Conservation (phyloP, 2,113 vertebrate species). For the Odontesthes bonariensis region DNA sequence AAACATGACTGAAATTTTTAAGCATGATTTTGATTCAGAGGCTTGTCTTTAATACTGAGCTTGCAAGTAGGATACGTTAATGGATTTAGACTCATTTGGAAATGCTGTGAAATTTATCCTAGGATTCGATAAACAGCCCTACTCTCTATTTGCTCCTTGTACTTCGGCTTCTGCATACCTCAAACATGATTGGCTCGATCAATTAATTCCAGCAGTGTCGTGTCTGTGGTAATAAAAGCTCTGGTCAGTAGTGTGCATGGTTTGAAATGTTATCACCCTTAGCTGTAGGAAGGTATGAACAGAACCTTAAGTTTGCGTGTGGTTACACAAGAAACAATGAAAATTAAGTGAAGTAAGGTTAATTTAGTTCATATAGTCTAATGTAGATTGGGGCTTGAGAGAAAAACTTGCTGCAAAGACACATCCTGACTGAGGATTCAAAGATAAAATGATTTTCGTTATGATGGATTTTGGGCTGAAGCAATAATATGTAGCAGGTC, state of each 20-base stretch:
- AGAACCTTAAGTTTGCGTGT: background rate
- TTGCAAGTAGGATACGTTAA: background rate
- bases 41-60: background rate
- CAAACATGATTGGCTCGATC: slow-evolving; percentile 30
- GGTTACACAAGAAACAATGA: background rate
- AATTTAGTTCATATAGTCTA: too few relatives aligned
- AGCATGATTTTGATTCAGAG: background rate
- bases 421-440: too few relatives aligned
- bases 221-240: slow-evolving; percentile 47
- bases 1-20: background rate
- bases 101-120: background rate
- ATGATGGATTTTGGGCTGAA: too few relatives aligned
- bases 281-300: slow-evolving; percentile 8
- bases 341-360: too few relatives aligned
- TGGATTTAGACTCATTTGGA: background rate
- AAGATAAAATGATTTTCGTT: too few relatives aligned
- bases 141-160: background rate
- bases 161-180: background rate
- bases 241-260: slow-evolving; percentile 38
- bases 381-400: too few relatives aligned
- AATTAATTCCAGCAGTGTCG: slow-evolving; percentile 39
- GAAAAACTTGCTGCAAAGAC: too few relatives aligned
- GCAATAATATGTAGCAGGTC: too few relatives aligned
- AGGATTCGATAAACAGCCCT: too few relatives aligned
- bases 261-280: slow-evolving; percentile 45